Evolutionary conservation across 35 echinoderm and acorn worm genomes (phyloP), one percentile per base, ranked within the genome.

Genomic region (Ptychodera flava): DNA sequence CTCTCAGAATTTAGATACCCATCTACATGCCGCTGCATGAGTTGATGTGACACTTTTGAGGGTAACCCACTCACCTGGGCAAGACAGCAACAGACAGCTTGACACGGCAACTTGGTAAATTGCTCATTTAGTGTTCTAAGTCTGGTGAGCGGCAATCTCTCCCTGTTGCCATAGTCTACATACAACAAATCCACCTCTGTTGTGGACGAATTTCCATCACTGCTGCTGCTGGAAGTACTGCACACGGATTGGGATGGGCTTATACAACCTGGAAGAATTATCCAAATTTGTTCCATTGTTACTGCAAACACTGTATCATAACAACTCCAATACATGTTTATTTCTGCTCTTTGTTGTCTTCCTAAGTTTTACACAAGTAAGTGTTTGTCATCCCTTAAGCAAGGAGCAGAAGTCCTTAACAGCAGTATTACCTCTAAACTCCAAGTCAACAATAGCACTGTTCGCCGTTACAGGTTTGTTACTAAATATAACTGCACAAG

Each of bases 81-180:
- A 35, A 93, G 80, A 22, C 52, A 86, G 76, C 83, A 80, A 80
- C 88, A 87, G 0, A 88, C 35, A 77, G 92, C 88, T 86, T 94
- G 88, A 31, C 85, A 84, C 0, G 87, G 88, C 27, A 90, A 33
- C 16, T 38, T 30, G 15, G 80, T 86, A 38, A 94, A 88, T 16
- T 78, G 52, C 82, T 88, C 84, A 30, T 90, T 33, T 2, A 94
- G 33, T 0, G 64, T 76, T 0, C 64, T 31, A 6, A 94, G 79
- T 31, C 89, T 78, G 12, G 32, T 76, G 31, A 85, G 33, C 30
- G 85, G 76, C 16, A 94, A 45, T 28, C 37, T 86, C 36, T 90
- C 88, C 35, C 86, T 34, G 81, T 94, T 94, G 75, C 92, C 92
- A 87, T 90, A 94, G 77, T 94, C 92, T 27, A 94, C 35, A 36